These are phyloP conservation scores for Melitaea cinxia DNA, from an alignment of 1,140 invertebrate species.

Conservation along the genomic window DNA sequence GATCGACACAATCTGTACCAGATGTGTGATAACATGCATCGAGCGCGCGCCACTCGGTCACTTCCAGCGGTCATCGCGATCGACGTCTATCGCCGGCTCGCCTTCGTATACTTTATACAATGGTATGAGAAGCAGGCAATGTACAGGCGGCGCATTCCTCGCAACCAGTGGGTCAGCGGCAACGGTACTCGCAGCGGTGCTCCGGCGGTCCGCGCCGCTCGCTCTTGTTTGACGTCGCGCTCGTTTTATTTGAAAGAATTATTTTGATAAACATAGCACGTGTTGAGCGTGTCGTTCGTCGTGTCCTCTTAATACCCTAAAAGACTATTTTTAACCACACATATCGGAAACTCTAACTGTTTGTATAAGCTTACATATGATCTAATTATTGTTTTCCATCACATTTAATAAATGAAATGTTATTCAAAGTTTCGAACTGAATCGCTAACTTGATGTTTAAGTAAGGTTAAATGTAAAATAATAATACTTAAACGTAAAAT, in stretches of 20 bases:
- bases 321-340: too few relatives aligned
- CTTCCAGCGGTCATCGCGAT: slow-evolving; percentile 18
- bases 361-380: too few relatives aligned
- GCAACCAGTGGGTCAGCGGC: slow-evolving; percentile 53
- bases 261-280: too few relatives aligned
- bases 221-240: slow-evolving; percentile 16
- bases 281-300: too few relatives aligned
- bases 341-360: too few relatives aligned
- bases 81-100: slow-evolving; percentile 3
- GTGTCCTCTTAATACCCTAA: too few relatives aligned
- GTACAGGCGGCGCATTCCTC: slow-evolving; percentile 47
- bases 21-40: slow-evolving; percentile 18
- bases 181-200: slow-evolving; percentile 61
- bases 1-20: slow-evolving; percentile 7
- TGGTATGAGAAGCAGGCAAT: not conserved
- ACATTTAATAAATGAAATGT: too few relatives aligned
- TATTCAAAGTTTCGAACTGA: too few relatives aligned
- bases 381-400: too few relatives aligned
- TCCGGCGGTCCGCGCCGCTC: slow-evolving; percentile 12
- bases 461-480: too few relatives aligned
- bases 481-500: too few relatives aligned
- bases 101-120: not conserved
- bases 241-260: slow-evolving; percentile 2
- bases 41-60: slow-evolving; percentile 12
- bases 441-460: too few relatives aligned